Evolutionary conservation across 2,113 vertebrate species (phyloP), one percentile per base, ranked within the genome.

Genomic region (Crotophaga sulcirostris): DNA sequence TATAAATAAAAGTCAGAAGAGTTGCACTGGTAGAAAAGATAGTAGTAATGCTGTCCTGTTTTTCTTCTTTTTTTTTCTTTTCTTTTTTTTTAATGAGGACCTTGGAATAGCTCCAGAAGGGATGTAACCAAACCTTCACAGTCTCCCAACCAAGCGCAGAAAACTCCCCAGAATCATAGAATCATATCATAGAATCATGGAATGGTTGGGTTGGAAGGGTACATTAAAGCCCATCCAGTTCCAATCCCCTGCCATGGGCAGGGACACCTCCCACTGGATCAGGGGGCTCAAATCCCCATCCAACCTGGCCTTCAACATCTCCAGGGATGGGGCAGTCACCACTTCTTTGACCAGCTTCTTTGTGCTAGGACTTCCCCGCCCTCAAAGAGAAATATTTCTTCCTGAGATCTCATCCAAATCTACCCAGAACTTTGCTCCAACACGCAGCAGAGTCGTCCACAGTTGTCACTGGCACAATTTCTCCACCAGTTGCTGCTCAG

Each of bases 361-460:
- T n/a, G 44, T 16, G 45, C 45, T 19, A 47, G 47, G 47, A 20
- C 19, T 7, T 47, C 47, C 47, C 19, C 47, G 9, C 18, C 45
- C 16, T 49, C 47, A 49, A 19, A 49, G 47, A 5, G 23, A 49
- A 49, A 23, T 8, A 7, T 49, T 49, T 49, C 47, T 24, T 49
- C 21, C 11, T 49, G 11, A 24, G 21, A 24, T 49, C 47, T 49
- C 47, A 49, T 24, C 47, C 24, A 10, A 49, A 12, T 49, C 26
- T 54, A 15, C 16, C 26, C 16, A 24, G 68, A 73, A 23, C 1
- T 1, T 0, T 0, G 0, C 14, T 74, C 7, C 44, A 51, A 18
- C 3, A 1, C 8, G 4, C 6, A 36, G 28, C 3, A 2, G 54
- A 85, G 3, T 2, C 26, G 11, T 1, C 20, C 26, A 1, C 1